Base-by-base conservation (phyloP, 2,113 vertebrate genomes). In the Corythoichthys intestinalis region DNA sequence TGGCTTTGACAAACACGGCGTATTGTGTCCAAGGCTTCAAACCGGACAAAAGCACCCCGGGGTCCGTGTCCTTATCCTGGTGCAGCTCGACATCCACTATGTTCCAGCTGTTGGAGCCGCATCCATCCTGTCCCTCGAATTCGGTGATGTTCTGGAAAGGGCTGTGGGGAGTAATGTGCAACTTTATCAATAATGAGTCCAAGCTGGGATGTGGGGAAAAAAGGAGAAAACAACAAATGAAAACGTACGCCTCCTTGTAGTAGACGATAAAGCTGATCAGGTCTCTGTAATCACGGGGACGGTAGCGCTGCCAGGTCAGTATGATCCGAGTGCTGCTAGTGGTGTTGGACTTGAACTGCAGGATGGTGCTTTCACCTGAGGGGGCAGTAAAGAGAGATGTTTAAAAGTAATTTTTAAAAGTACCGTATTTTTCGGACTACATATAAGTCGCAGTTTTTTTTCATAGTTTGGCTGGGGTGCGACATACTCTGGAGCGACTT, bases 81-180 rank as follows among this genome's bases (percentile, higher is more conserved):
- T 95, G 93, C 9, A 97, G 91, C 81, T 99, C 97, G 78, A 98
- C 95, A 0, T 98, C 97, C 17, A 98, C 94, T 94, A 97, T 96
- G 77, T 93, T 98, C 97, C 97, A 99, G 92, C 97, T 99, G 79
- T 98, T 98, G 63, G 95, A 97, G 69, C 97, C 96, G 34, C 97
- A 99, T 0, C 96, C 96, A 0, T 98, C 97, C 84, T 96, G 97
- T 0, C 96, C 97, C 0, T 98, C 97, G 0, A 95, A 98, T 78
- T 96, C 97, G 0, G 96, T 98, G 65, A 98, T 94, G 17, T 98
- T 98, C 88, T 95, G 95, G 82, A 91, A 89, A 0, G 91, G 89
- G 7, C 91, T 93, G 64, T 6, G 59, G 69, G 12, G 20, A 54
- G 54, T 10, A 2, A 14, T 11, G n/a, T 49, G 20, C 20, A 4